A percentile compares a stretch with the other conserved stretches of the same genome.
Conservation (phyloP, 2,888 invertebrate genomes). For the Lasius platythorax region DNA sequence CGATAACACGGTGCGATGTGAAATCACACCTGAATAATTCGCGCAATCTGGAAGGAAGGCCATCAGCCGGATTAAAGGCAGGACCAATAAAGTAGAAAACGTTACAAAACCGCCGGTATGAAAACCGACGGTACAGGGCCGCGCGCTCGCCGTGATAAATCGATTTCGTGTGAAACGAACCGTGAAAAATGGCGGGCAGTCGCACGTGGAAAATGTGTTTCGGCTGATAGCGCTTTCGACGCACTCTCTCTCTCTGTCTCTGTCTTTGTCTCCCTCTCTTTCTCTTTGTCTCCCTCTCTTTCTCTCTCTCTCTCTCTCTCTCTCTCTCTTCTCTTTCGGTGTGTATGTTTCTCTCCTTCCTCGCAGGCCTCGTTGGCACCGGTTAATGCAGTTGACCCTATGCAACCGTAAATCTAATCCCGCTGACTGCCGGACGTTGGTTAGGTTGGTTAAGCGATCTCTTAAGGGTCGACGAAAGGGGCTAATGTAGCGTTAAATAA, state of each 20-base stretch:
- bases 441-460: slow-evolving; percentile 44
- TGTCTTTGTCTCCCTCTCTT: neutral
- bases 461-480: slow-evolving; percentile 22
- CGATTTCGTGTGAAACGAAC: slow-evolving; percentile 76
- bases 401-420: slow-evolving; percentile 69
- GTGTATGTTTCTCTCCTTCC: slow-evolving; percentile 19
- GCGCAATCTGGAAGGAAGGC: slow-evolving; percentile 48
- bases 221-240: slow-evolving; percentile 74
- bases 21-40: slow-evolving; percentile 69
- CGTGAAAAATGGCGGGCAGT: slow-evolving; percentile 77
- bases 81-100: slow-evolving; percentile 73
- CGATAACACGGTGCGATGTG: slow-evolving; percentile 18
- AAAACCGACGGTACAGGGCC: slow-evolving; percentile 61
- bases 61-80: slow-evolving; percentile 46
- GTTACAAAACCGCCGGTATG: slow-evolving; percentile 67
- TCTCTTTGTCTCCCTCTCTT: neutral
- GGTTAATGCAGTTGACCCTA: slow-evolving; percentile 74
- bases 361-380: slow-evolving; percentile 58
- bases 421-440: slow-evolving; percentile 64
- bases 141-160: slow-evolving; percentile 73
- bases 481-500: slow-evolving; percentile 50
- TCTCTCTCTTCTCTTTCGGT: neutral
- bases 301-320: neutral
- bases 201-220: slow-evolving; percentile 77
- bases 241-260: slow-evolving; percentile 29